Evolutionary conservation across 1,140 invertebrate genomes (phyloP).

Genomic region (Holcopasites calliopsidis): DNA sequence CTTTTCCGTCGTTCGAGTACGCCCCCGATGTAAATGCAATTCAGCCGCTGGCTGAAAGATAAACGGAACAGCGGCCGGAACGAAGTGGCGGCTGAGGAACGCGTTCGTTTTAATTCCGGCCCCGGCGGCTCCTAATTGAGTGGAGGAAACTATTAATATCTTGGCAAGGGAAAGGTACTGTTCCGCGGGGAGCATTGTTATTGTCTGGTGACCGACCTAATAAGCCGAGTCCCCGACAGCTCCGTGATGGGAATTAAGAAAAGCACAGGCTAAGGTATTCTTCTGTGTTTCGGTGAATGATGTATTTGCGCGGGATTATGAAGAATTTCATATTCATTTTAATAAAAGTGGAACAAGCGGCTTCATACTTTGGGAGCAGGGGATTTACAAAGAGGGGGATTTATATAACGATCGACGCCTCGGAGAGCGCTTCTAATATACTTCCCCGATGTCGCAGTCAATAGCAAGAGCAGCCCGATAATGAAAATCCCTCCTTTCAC

Average conservation of each 20-base stretch:
- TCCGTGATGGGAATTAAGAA: not conserved
- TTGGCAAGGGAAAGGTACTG: not conserved
- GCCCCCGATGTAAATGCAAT: constrained; percentile 1
- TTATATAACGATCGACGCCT: not conserved
- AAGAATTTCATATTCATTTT: no score
- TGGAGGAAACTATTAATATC: constrained; percentile 3
- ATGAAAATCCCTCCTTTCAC: constrained; percentile 19
- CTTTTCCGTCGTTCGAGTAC: not conserved
- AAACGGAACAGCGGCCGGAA: not conserved
- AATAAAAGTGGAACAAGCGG: no score
- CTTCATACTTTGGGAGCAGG: no score
- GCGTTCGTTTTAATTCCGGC: not conserved
- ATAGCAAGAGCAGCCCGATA: not conserved
- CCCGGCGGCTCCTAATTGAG: not conserved
- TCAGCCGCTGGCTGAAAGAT: not conserved
- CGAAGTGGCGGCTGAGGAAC: not conserved
- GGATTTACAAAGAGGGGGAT: not conserved
- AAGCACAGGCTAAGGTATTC: not conserved
- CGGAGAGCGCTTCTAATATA: not conserved
- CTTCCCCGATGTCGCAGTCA: not conserved
- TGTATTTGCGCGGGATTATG: not conserved
- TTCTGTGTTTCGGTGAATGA: not conserved
- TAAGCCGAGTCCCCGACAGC: not conserved
- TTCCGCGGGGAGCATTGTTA: not conserved
- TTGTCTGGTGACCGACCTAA: not conserved